Conservation (phyloP, 2,888 invertebrate genomes). For the Loripinus fragilis region DNA sequence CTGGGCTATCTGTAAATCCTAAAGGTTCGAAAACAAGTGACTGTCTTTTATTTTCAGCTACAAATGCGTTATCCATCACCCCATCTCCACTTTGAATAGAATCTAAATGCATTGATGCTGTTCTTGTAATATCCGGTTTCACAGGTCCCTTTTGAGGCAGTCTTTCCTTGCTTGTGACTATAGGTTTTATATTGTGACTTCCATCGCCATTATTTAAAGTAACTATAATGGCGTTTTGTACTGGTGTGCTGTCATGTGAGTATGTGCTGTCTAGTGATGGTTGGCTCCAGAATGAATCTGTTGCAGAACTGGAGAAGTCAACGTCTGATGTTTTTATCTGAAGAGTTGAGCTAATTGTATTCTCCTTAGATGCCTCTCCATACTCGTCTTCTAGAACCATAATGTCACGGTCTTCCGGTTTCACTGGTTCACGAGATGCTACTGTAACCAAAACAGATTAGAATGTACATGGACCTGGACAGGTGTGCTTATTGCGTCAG, state of each 20-base stretch:
- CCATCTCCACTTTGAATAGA: background rate
- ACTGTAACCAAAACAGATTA: constrained; percentile 24
- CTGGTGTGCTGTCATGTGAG: background rate
- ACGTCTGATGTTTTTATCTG: constrained; percentile 45
- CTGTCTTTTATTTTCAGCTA: background rate
- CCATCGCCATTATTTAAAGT: background rate
- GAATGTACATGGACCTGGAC: background rate
- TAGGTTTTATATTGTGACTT: background rate
- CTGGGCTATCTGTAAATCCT: background rate
- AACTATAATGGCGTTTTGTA: background rate
- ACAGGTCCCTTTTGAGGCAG: background rate
- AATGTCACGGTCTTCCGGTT: constrained; percentile 42
- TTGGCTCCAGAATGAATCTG: background rate
- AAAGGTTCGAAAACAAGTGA: background rate
- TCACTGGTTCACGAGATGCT: constrained; percentile 18
- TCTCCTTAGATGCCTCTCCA: background rate
- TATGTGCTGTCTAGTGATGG: background rate
- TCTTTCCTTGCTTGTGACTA: background rate
- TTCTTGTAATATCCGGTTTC: background rate
- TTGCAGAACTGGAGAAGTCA: constrained; percentile 7
- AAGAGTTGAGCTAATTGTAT: constrained; percentile 45
- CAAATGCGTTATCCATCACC: background rate
- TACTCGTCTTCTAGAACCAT: constrained; percentile 39
- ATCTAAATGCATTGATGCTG: background rate
- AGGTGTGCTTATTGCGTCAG: no score